Evolutionary conservation across 2,888 invertebrate genomes (phyloP), one percentile per base, ranked within the genome.

Genomic region (Cephus rjabovi): DNA sequence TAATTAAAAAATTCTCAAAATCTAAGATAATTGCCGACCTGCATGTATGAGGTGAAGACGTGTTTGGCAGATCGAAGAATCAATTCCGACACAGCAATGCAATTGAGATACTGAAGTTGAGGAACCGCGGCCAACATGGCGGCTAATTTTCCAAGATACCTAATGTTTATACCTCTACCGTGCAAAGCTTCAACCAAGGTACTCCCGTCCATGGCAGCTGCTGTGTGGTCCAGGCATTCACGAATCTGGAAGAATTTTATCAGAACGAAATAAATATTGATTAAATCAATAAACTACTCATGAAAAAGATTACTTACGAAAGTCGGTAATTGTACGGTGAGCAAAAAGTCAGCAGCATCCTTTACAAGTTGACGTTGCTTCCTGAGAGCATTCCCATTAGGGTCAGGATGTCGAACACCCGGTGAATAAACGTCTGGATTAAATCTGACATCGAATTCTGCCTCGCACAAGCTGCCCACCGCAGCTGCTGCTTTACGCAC

Each of bases 371-470:
- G 96, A 79, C 97, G 94, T 91, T 99, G 98, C 89, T 96, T 96
- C 82, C 95, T 94, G 76, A 98, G 93, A 85, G 95, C 94, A 78
- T 94, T 93, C 83, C 95, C 91, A 88, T 95, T 94, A 33, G 95
- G 93, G 85, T 96, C 95, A 31, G 95, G 94, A 93, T 99, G 98
- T 79, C 94, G 94, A 80, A 99, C 98, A 77, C 98, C 98, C 1
- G 97, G 97, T 12, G 99, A 99, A 93, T 97, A 99, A 81, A 99
- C 98, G 92, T 99, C 99, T 0, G 99, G 98, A 93, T 99, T 99
- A 93, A 99, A 99, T 81, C 98, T 95, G 83, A 99, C 97, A 91
- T 98, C 98, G 92, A 99, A 99, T 92, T 98, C 98, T 0, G 97
- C 96, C 85, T 98, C 98, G 91, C 97, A 97, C 11, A 99, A 94